A percentile compares a stretch with the other conserved stretches of the same genome.
phyloP scores from a whole-genome alignment of 53 echinoderm and acorn worm species.

The Patiria pectinifera region DNA sequence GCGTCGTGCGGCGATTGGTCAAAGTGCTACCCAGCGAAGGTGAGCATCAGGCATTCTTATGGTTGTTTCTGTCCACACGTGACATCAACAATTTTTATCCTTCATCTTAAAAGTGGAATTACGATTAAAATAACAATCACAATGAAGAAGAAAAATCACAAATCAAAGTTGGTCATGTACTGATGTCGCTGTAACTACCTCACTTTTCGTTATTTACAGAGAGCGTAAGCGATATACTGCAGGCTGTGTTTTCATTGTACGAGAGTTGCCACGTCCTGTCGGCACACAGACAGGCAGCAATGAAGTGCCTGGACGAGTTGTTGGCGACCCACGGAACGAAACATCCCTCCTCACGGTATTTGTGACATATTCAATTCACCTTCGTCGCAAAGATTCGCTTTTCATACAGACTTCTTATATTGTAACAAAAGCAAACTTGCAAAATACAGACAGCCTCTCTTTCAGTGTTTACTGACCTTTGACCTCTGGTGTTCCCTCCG shows the following conservation, averaged over 20 bases:
- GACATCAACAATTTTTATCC: too few species aligned
- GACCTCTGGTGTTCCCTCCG: neutral
- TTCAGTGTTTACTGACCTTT: neutral
- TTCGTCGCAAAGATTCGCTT: too few species aligned
- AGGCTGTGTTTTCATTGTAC: conserved; percentile 72
- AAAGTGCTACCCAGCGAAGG: conserved; percentile 55
- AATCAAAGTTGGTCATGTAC: neutral
- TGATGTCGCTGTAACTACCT: too few species aligned
- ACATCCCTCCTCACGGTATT: conserved; percentile 8
- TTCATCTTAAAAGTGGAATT: too few species aligned
- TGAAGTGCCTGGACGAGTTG: conserved; percentile 60
- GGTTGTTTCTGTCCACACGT: neutral
- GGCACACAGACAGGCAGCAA: conserved; percentile 64
- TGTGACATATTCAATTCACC: neutral
- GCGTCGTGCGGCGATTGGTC: conserved; percentile 64
- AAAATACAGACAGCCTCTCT: too few species aligned
- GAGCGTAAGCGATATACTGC: conserved; percentile 60
- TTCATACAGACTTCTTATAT: too few species aligned
- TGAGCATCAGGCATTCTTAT: neutral
- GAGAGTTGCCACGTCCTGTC: conserved; percentile 73
- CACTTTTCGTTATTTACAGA: conserved; percentile 17
- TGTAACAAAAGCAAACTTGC: too few species aligned
- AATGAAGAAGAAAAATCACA: neutral
- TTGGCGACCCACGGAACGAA: conserved; percentile 34
- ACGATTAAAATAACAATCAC: too few species aligned